phyloP scores from a whole-genome alignment of 1,140 invertebrate genomes.

The Platyscapa corneri region DNA sequence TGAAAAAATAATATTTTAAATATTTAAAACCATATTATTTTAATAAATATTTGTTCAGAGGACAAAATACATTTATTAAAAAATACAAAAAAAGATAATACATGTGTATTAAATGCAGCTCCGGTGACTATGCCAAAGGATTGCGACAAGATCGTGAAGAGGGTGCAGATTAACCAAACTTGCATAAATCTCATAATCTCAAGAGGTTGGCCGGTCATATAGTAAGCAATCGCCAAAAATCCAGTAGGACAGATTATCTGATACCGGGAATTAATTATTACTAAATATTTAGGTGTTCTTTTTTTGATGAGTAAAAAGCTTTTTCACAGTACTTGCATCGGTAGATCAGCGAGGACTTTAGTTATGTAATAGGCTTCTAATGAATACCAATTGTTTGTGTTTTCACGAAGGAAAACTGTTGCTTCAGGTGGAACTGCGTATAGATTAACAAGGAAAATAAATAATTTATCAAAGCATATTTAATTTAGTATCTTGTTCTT shows the following conservation, averaged over 20 bases:
- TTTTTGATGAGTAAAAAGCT: not conserved
- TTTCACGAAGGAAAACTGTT: constrained; percentile 89
- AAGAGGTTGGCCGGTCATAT: constrained; percentile 86
- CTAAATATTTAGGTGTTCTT: not conserved
- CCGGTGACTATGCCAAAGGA: constrained; percentile 85
- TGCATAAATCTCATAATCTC: constrained; percentile 80
- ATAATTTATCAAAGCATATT: constrained; percentile 24
- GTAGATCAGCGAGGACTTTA: constrained; percentile 90
- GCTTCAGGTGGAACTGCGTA: constrained; percentile 87
- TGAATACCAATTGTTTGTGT: constrained; percentile 93
- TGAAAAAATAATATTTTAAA: too few relatives aligned
- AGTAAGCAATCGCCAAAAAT: constrained; percentile 86
- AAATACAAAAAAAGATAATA: constrained; percentile 59
- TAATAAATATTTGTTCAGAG: too few relatives aligned
- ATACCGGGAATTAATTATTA: constrained; percentile 53
- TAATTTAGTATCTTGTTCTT: too few relatives aligned
- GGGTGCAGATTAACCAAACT: constrained; percentile 81
- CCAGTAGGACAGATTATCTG: constrained; percentile 83
- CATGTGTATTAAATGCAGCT: constrained; percentile 80
- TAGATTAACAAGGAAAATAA: not conserved
- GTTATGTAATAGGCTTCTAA: constrained; percentile 87
- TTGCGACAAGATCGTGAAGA: constrained; percentile 86
- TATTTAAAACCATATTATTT: too few relatives aligned
- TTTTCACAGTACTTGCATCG: constrained; percentile 81
- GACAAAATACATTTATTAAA: too few relatives aligned